These are phyloP conservation scores for Eptesicus fuscus DNA, from an alignment of 2,113 vertebrate species.

Conservation along the genomic window DNA sequence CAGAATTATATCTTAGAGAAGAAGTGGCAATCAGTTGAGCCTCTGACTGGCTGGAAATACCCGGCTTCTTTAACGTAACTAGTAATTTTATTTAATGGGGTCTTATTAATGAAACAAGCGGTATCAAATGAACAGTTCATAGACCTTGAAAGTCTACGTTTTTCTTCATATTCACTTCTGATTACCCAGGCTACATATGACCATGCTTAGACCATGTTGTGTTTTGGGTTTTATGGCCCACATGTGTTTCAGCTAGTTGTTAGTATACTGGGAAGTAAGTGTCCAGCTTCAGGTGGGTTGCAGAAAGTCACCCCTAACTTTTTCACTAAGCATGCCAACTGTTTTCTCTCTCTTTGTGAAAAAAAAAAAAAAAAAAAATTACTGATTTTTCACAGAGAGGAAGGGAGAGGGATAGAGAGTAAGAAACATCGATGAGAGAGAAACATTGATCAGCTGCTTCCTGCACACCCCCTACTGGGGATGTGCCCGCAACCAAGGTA, in stretches of 20 bases:
- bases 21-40: constrained; percentile 90
- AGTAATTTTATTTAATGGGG: not conserved
- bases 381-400: too few relatives aligned
- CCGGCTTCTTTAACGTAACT: constrained; percentile 89
- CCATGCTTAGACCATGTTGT: not conserved
- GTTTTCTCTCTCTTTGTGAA: not conserved
- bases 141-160: not conserved
- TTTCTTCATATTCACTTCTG: not conserved
- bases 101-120: not conserved
- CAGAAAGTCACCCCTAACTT: not conserved
- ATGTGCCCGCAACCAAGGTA: too few relatives aligned
- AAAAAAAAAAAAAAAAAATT: too few relatives aligned
- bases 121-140: not conserved
- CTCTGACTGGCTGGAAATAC: constrained; percentile 89
- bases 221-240: not conserved
- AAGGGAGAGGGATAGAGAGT: too few relatives aligned
- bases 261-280: not conserved
- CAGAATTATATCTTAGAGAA: constrained; percentile 84
- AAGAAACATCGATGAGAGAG: too few relatives aligned
- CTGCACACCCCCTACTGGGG: too few relatives aligned
- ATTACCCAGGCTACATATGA: not conserved
- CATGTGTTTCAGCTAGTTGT: not conserved
- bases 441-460: too few relatives aligned
- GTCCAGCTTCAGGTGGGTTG: not conserved
- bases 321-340: not conserved